Evolutionary conservation across 2,113 vertebrate species (phyloP).

Genomic region (Rattus rattus): DNA sequence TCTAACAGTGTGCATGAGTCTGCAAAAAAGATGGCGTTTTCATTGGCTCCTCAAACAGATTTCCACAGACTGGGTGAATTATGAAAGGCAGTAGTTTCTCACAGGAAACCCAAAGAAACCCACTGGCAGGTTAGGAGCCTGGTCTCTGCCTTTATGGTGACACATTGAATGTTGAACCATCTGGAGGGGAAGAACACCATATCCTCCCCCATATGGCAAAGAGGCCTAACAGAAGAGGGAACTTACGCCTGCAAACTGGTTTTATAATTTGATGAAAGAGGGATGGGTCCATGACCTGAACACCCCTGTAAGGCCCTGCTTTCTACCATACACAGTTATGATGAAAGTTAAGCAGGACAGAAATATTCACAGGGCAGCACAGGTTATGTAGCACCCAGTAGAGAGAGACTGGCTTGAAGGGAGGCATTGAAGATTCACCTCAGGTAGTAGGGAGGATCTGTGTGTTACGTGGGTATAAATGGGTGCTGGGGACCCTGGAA

Average conservation of each 20-base stretch:
- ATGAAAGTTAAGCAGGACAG: not conserved
- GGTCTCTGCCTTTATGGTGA: not conserved
- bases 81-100: not conserved
- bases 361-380: not conserved
- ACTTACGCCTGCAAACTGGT: not conserved
- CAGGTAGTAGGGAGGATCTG: not conserved
- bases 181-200: not conserved
- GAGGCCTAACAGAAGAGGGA: not conserved
- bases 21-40: not conserved
- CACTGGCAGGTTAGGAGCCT: not conserved
- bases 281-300: not conserved
- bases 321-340: not conserved
- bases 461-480: not conserved
- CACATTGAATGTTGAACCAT: not conserved
- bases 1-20: not conserved
- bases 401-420: not conserved
- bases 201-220: not conserved
- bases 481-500: not conserved
- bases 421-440: not conserved
- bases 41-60: not conserved
- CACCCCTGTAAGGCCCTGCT: not conserved
- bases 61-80: not conserved
- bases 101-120: not conserved
- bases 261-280: not conserved
- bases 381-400: not conserved